These are phyloP conservation scores for Myotis lucifugus DNA, from an alignment of 2,113 vertebrate species.

Conservation along the genomic window DNA sequence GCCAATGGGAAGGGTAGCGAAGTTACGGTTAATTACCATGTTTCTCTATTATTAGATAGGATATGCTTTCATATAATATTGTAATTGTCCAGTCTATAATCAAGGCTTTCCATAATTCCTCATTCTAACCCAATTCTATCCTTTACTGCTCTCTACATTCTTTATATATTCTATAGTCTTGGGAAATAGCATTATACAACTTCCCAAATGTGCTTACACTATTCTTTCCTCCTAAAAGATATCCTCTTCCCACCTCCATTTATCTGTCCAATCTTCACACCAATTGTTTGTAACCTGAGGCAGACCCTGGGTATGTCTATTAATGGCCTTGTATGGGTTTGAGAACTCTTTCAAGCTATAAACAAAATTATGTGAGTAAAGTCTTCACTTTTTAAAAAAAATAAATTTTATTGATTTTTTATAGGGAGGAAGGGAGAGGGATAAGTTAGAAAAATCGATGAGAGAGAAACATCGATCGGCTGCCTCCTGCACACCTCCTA, in stretches of 20 bases:
- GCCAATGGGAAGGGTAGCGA: too few species aligned
- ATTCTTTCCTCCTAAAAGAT: conserved; percentile 25
- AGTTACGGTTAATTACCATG: too few species aligned
- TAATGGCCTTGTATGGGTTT: not conserved
- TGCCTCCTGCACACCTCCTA: too few species aligned
- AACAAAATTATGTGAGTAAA: not conserved
- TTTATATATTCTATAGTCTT: not conserved
- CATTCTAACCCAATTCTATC: too few species aligned
- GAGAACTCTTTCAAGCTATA: not conserved
- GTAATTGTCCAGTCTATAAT: too few species aligned
- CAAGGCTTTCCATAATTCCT: too few species aligned
- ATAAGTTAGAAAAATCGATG: too few species aligned
- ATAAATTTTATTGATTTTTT: too few species aligned
- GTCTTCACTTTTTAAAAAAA: not conserved
- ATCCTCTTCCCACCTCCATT: not conserved
- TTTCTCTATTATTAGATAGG: too few species aligned
- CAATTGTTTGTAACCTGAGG: not conserved
- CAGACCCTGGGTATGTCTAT: not conserved
- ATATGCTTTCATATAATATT: too few species aligned
- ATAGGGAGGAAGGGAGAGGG: too few species aligned
- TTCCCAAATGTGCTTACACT: not conserved
- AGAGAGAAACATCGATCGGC: too few species aligned
- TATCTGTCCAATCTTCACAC: not conserved
- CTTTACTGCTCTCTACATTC: not conserved
- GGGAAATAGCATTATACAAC: not conserved